Base-by-base conservation (phyloP, 2,888 invertebrate genomes). In the Eutolmus rufibarbis region DNA sequence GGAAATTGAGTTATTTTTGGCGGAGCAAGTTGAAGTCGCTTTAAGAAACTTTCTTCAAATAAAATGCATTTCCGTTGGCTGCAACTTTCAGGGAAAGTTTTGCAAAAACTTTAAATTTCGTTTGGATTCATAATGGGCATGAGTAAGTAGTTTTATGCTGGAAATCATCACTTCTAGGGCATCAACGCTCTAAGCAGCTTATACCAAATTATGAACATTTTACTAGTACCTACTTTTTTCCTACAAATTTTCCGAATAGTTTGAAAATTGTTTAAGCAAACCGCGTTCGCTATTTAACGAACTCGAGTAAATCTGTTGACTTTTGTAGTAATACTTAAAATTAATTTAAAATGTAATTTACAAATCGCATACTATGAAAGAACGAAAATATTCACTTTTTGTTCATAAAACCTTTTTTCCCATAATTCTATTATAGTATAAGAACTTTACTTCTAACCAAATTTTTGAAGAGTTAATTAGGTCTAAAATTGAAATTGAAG, bases 1-100 rank as follows among this genome's bases (percentile, higher is more conserved):
- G 82, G 23, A 82, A 82, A 82, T 82, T 82, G 82, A 82, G 82
- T 82, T 82, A 82, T 82, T 57, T 82, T 37, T 34, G 37, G 51
- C 37, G 79, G 16, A 37, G 37, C 56, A 82, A 57, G 19, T 82
- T 57, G 31, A 23, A 57, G 31, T 37, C n/a, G 31, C n/a, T 46
- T 43, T 57, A 82, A 57, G 51, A 19, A 82, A 57, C 51, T 82
- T 81, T 57, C 37, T 57, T n/a, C 76, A 37, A 37, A 31, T 57
- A 57, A 34, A 82, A 34, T 82, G 82, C 57, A 82, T 82, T 82
- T 57, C 57, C n/a, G 19, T 23, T 66, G 23, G 66, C 28, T 28
- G 66, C 19, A 66, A 82, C 37, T 76, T 76, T 37, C 37, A 14
- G 7, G 37, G 5, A 76, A 34, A 76, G 76, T 76, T 76, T 76